These are phyloP conservation scores for Hypomesus transpacificus DNA, from an alignment of 2,113 vertebrate species.

Conservation along the genomic window DNA sequence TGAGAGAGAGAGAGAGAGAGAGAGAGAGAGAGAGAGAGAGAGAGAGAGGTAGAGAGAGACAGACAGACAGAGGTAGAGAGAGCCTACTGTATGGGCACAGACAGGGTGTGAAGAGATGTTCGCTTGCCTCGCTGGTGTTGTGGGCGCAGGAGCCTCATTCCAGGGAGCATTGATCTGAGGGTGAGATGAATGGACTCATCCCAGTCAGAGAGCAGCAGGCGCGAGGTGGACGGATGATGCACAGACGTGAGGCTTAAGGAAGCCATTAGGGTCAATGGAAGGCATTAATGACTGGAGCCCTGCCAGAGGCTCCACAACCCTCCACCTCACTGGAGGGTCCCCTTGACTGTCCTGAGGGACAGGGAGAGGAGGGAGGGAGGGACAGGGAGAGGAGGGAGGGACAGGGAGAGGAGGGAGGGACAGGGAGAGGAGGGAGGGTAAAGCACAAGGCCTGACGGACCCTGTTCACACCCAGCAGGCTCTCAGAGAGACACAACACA, in stretches of 20 bases:
- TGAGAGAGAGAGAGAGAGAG: not conserved
- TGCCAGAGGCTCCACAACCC: slow-evolving; percentile 57
- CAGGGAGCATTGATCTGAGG: slow-evolving; percentile 67
- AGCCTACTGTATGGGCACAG: slow-evolving; percentile 7
- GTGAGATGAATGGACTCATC: slow-evolving; percentile 80
- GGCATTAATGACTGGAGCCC: slow-evolving; percentile 75
- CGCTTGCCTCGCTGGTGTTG: slow-evolving; percentile 27
- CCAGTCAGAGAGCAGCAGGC: slow-evolving; percentile 64
- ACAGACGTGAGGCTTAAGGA: slow-evolving; percentile 61
- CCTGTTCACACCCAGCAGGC: slow-evolving; percentile 27
- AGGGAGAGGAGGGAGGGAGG: slow-evolving; percentile 1
- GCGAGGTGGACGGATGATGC: slow-evolving; percentile 59
- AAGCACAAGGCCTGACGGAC: slow-evolving; percentile 30
- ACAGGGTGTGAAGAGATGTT: not conserved
- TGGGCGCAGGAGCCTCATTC: slow-evolving; percentile 44
- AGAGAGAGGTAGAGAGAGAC: not conserved
- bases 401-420: too few relatives aligned
- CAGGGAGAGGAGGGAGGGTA: slow-evolving; percentile 10
- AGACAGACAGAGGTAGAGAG: not conserved
- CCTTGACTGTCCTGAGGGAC: slow-evolving; percentile 47
- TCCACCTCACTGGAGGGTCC: slow-evolving; percentile 48
- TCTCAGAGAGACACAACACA: not conserved
- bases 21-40: not conserved
- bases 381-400: not conserved
- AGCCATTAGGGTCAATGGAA: slow-evolving; percentile 76